Conservation (phyloP, 64 coral and sea anemone species). For the Porites lutea region DNA sequence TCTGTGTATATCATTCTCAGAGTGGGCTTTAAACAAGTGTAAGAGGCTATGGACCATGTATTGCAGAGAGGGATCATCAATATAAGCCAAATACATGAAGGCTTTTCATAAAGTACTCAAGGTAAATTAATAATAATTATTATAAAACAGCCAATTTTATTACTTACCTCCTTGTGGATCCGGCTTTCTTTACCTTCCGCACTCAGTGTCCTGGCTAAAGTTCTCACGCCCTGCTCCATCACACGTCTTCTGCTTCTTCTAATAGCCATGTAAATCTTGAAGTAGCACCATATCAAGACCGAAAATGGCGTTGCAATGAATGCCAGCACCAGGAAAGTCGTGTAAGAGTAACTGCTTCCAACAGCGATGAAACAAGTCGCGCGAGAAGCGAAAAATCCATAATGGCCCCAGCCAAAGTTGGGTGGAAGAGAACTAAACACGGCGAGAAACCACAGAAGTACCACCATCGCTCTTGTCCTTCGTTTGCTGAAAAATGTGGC, state of each 20-base stretch:
- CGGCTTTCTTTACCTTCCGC: not conserved
- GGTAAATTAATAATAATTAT: too few species aligned
- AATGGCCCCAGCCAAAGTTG: conserved; percentile 70
- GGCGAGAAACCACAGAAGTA: conserved; percentile 60
- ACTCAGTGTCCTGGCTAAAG: not conserved
- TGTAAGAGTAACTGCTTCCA: conserved; percentile 77
- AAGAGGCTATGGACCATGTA: too few species aligned
- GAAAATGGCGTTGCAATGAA: conserved; percentile 80
- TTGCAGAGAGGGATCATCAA: too few species aligned
- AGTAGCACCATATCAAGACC: conserved; percentile 79
- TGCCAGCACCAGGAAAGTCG: conserved; percentile 66
- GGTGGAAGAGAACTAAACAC: conserved; percentile 63
- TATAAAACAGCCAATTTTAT: too few species aligned
- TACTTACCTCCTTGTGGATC: conserved; percentile 62
- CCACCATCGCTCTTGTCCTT: conserved; percentile 47
- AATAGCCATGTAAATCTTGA: conserved; percentile 70
- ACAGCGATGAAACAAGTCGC: conserved; percentile 85
- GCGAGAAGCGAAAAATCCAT: conserved; percentile 72
- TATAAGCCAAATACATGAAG: too few species aligned
- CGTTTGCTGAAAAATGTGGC: conserved; percentile 56
- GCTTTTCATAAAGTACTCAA: too few species aligned
- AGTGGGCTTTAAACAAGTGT: too few species aligned
- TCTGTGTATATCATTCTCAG: too few species aligned
- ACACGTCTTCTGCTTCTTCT: conserved; percentile 60
- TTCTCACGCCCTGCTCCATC: not conserved